Percentiles rank a stretch among this genome's conserved stretches.
These are phyloP conservation scores for Typhlichthys subterraneus DNA, from an alignment of 2,797 vertebrate species.

Conservation along the genomic window DNA sequence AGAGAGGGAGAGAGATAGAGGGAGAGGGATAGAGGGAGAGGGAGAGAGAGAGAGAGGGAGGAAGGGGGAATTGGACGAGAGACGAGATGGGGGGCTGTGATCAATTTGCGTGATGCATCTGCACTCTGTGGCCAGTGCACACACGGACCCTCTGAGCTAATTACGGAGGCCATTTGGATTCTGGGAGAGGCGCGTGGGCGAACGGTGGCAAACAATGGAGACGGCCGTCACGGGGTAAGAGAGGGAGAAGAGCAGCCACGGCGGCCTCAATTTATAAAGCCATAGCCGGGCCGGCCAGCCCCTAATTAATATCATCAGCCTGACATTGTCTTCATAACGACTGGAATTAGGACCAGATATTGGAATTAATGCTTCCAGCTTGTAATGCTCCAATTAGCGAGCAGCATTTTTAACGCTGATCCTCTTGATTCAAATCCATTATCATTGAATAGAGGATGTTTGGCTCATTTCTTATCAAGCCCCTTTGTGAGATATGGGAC, in stretches of 20 bases:
- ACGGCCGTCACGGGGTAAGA: slow-evolving; percentile 58
- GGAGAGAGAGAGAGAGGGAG: neutral
- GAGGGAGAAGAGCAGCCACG: slow-evolving; percentile 49
- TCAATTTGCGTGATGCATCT: slow-evolving; percentile 72
- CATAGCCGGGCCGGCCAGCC: slow-evolving; percentile 42
- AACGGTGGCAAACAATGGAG: slow-evolving; percentile 70
- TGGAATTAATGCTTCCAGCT: slow-evolving; percentile 59
- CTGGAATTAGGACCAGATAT: slow-evolving; percentile 37
- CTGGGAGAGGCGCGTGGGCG: slow-evolving; percentile 54
- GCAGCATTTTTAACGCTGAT: slow-evolving; percentile 63
- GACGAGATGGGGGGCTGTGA: slow-evolving; percentile 34
- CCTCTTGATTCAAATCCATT: slow-evolving; percentile 60
- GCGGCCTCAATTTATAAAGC: slow-evolving; percentile 70
- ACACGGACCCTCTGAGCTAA: slow-evolving; percentile 71
- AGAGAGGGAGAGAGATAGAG: slow-evolving; percentile 4
- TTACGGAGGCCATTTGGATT: slow-evolving; percentile 73
- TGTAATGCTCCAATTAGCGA: slow-evolving; percentile 69
- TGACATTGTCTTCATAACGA: slow-evolving; percentile 66
- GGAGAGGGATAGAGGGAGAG: neutral
- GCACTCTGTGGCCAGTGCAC: slow-evolving; percentile 41
- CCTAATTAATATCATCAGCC: slow-evolving; percentile 75
- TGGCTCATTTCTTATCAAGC: slow-evolving; percentile 52
- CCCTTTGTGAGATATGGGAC: slow-evolving; percentile 48
- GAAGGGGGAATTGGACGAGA: slow-evolving; percentile 17
- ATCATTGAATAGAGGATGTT: slow-evolving; percentile 62